Percentiles rank a stretch among this genome's conserved stretches.
Evolutionary conservation across 1,140 invertebrate species (phyloP).

Genomic region (Macrotrachela quadricornifera): DNA sequence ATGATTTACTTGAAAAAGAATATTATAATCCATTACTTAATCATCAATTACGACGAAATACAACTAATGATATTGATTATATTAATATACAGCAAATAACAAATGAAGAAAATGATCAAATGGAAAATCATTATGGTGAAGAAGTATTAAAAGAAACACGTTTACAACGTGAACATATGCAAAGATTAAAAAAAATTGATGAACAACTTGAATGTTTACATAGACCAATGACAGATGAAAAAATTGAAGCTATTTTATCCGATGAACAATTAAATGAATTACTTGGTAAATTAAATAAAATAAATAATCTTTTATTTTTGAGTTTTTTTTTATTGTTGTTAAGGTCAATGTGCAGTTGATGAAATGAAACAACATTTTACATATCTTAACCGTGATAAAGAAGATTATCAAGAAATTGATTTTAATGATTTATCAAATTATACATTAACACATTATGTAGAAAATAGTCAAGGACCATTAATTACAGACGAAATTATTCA

Average conservation of each 20-base stretch:
- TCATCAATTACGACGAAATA: not conserved
- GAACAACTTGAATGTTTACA: not conserved
- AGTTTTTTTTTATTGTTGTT: not conserved
- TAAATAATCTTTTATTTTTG: not conserved
- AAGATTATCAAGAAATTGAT: not conserved
- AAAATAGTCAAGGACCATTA: not conserved
- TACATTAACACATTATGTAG: not conserved
- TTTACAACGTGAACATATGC: not conserved
- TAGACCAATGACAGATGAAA: not conserved
- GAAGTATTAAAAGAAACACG: not conserved
- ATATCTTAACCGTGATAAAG: not conserved
- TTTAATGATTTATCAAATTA: not conserved
- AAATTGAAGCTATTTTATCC: not conserved
- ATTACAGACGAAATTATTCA: slow-evolving; percentile 1
- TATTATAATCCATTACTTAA: not conserved
- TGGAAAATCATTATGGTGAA: slow-evolving; percentile 6
- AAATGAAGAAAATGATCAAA: not conserved
- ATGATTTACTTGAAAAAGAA: not conserved
- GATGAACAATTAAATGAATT: not conserved
- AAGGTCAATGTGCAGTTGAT: not conserved
- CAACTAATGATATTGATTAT: slow-evolving; percentile 2
- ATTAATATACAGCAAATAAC: too few species aligned
- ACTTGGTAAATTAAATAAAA: not conserved
- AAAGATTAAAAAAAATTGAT: not conserved
- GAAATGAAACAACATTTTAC: not conserved